phyloP scores from a whole-genome alignment of 2,113 vertebrate species.

The Strix uralensis region DNA sequence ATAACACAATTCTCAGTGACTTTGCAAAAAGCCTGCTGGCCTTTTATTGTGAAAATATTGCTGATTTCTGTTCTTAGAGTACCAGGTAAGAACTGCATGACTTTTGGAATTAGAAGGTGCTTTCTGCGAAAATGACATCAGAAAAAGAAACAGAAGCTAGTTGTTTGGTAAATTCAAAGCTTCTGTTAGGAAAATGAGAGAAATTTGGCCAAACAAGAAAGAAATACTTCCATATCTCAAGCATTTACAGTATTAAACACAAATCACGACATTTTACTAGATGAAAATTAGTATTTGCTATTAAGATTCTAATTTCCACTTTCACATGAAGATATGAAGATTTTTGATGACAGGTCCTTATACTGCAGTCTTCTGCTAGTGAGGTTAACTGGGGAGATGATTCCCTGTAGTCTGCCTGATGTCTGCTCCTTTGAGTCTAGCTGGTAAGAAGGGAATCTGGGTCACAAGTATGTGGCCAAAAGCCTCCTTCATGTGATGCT shows the following conservation, averaged over 20 bases:
- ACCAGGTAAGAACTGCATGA: not conserved
- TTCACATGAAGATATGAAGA: not conserved
- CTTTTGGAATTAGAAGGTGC: not conserved
- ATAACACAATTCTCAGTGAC: not conserved
- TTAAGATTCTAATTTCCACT: slow-evolving; percentile 11
- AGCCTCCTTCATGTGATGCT: not conserved
- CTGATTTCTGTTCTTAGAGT: not conserved
- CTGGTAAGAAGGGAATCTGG: slow-evolving; percentile 2
- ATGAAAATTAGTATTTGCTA: slow-evolving; percentile 25
- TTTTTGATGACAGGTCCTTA: not conserved
- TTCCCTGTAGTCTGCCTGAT: not conserved
- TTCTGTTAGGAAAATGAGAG: not conserved
- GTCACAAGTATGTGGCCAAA: not conserved
- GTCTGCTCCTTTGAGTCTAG: not conserved
- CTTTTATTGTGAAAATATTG: not conserved
- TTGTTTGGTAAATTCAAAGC: slow-evolving; percentile 21
- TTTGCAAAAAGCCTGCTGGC: not conserved
- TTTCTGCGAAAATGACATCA: not conserved
- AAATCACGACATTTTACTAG: not conserved
- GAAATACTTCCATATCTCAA: not conserved
- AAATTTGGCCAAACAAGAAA: not conserved
- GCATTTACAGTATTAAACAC: not conserved
- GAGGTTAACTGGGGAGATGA: not conserved
- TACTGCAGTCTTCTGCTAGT: not conserved
- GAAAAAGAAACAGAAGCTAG: not conserved